Evolutionary conservation across 1,140 invertebrate species (phyloP), one percentile per base, ranked within the genome.

Genomic region (Ladona fulva): DNA sequence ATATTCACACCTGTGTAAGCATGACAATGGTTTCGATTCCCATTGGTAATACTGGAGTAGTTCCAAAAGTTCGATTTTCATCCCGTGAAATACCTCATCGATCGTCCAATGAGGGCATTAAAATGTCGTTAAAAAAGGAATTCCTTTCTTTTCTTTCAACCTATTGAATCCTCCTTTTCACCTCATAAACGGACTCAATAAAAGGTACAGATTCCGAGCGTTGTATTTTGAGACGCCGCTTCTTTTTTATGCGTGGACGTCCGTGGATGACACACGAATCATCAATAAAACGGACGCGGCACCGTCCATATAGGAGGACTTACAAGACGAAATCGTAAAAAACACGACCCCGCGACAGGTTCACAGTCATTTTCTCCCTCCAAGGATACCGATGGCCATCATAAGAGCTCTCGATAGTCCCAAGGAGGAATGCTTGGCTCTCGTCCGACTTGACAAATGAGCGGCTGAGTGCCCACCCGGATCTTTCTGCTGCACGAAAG

Each of bases 241-340:
- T 52, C 19, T 52, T 52, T 52, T 52, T 19, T 52, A 19, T 52
- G 10, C 44, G 19, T 12, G 52, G 1, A 66, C 52, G 52, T 66
- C 52, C 14, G 52, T 5, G 1, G n/a, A 66, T 66, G 52, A 66
- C 52, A 66, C 14, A 66, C 52, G 52, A 66, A 22, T 66, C 52
- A 66, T 66, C 52, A 66, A 66, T 66, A 66, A 66, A 66, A 16
- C 52, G 16, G 3, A 52, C 44, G 44, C 10, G 19, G 19, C 44
- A 52, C 44, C 44, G 10, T 52, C 44, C 44, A 11, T 52, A 11
- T 52, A 52, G 52, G 52, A 1, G 52, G 52, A 12, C 52, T 22
- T 66, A 66, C 52, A 66, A 66, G 52, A 66, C 52, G 52, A 22
- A 66, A 66, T 66, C 52, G 52, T 66, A 66, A 66, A 66, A 66